A percentile compares a stretch with the other conserved stretches of the same genome.
phyloP scores from a whole-genome alignment of 1,140 invertebrate genomes.

The Rhyzopertha dominica region DNA sequence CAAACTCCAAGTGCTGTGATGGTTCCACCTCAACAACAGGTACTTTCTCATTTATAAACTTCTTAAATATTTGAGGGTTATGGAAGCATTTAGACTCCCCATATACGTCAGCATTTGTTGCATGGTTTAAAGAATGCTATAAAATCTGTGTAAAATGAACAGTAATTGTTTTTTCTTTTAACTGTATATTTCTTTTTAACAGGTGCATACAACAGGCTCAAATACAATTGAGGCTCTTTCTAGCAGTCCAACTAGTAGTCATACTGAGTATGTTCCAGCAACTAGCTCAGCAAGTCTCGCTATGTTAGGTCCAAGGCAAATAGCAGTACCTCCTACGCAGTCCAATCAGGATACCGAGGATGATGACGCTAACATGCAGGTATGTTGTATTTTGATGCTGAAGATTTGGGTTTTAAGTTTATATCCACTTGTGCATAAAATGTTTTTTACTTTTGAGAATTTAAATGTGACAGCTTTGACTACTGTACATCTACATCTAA shows the following conservation, averaged over 20 bases:
- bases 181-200: conserved; percentile 18
- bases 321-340: conserved; percentile 45
- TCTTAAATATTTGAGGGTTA: no score
- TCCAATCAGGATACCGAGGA: conserved; percentile 40
- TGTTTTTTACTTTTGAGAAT: no score
- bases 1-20: conserved; percentile 48
- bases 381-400: conserved; percentile 13
- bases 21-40: conserved; percentile 58
- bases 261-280: conserved; percentile 66
- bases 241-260: conserved; percentile 55
- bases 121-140: no score
- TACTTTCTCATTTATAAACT: no score
- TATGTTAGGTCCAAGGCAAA: conserved; percentile 49
- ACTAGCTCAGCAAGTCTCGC: conserved; percentile 55
- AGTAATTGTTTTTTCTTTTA: background rate
- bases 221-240: conserved; percentile 51
- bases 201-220: conserved; percentile 55
- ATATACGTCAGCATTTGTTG: no score
- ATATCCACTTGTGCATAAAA: no score
- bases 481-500: no score
- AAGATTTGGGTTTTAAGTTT: no score
- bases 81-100: no score
- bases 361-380: conserved; percentile 38
- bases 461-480: no score
- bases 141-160: no score